A percentile compares a stretch with the other conserved stretches of the same genome.
These are phyloP conservation scores for Pecten maximus DNA, from an alignment of 2,888 invertebrate genomes.

Conservation along the genomic window DNA sequence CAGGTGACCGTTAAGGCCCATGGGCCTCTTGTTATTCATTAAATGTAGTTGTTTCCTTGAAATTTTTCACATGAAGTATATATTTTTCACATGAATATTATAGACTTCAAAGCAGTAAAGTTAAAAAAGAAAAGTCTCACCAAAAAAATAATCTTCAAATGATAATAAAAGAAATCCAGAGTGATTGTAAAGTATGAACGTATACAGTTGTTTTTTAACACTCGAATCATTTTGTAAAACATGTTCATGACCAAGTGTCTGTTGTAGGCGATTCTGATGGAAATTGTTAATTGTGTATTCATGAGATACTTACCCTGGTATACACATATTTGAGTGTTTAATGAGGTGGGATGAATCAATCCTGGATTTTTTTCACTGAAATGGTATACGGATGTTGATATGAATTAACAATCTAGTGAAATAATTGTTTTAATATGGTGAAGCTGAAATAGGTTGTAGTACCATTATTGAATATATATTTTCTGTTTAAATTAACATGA, in stretches of 20 bases:
- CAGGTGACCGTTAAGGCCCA: too few relatives aligned
- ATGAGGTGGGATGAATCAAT: neutral
- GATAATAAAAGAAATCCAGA: constrained; percentile 7
- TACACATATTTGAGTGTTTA: neutral
- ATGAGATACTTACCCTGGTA: too few relatives aligned
- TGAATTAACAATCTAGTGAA: neutral
- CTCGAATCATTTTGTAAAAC: neutral
- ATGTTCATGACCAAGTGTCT: neutral
- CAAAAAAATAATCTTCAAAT: too few relatives aligned
- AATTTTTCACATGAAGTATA: too few relatives aligned
- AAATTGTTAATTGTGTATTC: neutral
- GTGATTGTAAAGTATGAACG: neutral
- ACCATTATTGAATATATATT: neutral
- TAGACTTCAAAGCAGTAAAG: too few relatives aligned
- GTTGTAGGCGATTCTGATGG: too few relatives aligned
- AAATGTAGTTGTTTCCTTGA: too few relatives aligned
- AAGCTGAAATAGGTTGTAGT: constrained; percentile 11
- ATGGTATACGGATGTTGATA: neutral
- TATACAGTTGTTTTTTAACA: neutral
- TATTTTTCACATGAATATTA: too few relatives aligned
- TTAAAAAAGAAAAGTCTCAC: too few relatives aligned
- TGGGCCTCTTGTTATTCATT: too few relatives aligned
- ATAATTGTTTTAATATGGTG: neutral
- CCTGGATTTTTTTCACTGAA: neutral
- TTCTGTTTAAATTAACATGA: too few relatives aligned